Evolutionary conservation across 2,888 invertebrate genomes (phyloP).

Genomic region (Cactoblastis cactorum): DNA sequence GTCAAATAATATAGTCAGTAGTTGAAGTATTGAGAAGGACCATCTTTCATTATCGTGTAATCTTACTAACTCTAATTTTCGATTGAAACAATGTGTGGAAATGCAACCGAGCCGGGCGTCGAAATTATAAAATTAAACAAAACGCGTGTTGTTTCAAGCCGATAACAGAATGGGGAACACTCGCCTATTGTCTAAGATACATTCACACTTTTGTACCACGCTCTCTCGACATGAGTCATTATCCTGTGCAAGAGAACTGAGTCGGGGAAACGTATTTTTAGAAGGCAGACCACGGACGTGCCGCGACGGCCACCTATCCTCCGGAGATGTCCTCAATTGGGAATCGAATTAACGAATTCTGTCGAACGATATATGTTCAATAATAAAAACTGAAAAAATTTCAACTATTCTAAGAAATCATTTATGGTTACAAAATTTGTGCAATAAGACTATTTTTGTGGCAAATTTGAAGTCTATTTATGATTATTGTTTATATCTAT

Average conservation of each 20-base stretch:
- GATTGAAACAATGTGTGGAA: background rate
- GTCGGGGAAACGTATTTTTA: slow-evolving; percentile 73
- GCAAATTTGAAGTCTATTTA: too few species aligned
- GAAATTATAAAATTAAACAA: slow-evolving; percentile 17
- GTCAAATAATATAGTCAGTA: too few species aligned
- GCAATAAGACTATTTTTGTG: too few species aligned
- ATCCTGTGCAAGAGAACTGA: slow-evolving; percentile 64
- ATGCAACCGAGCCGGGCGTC: background rate
- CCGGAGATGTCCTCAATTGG: slow-evolving; percentile 31
- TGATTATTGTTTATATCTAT: too few species aligned
- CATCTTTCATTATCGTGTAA: too few species aligned
- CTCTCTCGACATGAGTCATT: slow-evolving; percentile 62
- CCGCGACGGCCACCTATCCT: slow-evolving; percentile 38
- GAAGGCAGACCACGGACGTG: slow-evolving; percentile 56
- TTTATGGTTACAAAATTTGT: too few species aligned
- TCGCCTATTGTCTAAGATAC: slow-evolving; percentile 40
- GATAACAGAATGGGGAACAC: slow-evolving; percentile 24
- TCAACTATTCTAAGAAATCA: too few species aligned
- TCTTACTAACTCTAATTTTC: too few species aligned
- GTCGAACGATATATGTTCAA: background rate
- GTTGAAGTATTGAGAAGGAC: too few species aligned
- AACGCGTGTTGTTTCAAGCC: slow-evolving; percentile 11
- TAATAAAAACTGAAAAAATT: too few species aligned
- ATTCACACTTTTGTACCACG: slow-evolving; percentile 42
- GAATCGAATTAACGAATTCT: slow-evolving; percentile 24